Percentiles rank a stretch among this genome's conserved stretches.
phyloP scores from a whole-genome alignment of 1,140 invertebrate species.

The Scaptomyza montana region DNA sequence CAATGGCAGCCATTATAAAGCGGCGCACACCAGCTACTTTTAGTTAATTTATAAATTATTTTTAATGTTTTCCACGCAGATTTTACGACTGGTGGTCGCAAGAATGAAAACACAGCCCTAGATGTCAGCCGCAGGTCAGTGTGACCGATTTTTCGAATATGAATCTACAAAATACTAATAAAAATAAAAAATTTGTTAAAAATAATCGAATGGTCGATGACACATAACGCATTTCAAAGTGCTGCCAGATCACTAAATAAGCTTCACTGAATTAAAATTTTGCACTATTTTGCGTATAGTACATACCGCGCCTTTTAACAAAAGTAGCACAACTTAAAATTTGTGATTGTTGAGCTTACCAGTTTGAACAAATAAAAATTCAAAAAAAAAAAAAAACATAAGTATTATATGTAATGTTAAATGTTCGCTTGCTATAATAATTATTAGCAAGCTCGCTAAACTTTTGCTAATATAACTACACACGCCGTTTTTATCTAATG shows the following conservation, averaged over 20 bases:
- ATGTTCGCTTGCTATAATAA: neutral
- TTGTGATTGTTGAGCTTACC: too few relatives aligned
- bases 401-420: neutral
- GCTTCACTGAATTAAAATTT: too few relatives aligned
- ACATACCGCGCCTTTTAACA: too few relatives aligned
- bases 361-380: too few relatives aligned
- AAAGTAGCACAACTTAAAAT: too few relatives aligned
- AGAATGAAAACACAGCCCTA: conserved; percentile 44
- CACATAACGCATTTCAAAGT: neutral
- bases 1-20: conserved; percentile 72
- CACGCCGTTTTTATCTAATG: conserved; percentile 16
- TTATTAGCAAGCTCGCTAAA: neutral
- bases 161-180: neutral
- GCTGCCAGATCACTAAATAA: neutral
- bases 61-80: conserved; percentile 35
- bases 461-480: conserved; percentile 1
- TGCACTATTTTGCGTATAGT: too few relatives aligned
- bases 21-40: conserved; percentile 36
- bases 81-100: conserved; percentile 32
- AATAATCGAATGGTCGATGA: conserved; percentile 6
- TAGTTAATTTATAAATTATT: conserved; percentile 19
- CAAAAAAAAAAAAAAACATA: too few relatives aligned
- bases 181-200: neutral
- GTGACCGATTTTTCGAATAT: neutral
- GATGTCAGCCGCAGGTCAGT: conserved; percentile 22